phyloP scores from a whole-genome alignment of 2,888 invertebrate genomes.

The Nesidiocoris tenuis region DNA sequence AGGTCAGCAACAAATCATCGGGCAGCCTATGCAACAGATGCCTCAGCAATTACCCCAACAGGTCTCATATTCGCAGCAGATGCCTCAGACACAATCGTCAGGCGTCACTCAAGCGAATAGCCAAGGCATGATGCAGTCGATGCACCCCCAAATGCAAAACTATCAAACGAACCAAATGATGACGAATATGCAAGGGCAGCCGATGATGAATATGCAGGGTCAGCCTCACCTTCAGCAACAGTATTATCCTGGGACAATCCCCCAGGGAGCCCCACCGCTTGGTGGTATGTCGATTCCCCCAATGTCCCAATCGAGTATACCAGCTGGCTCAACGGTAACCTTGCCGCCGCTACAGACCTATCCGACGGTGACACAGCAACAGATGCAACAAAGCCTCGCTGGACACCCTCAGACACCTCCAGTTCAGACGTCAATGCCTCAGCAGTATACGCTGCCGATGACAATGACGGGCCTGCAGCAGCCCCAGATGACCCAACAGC shows the following conservation, averaged over 20 bases:
- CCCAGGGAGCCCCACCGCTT: constrained; percentile 50
- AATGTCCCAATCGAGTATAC: constrained; percentile 29
- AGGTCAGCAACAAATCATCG: constrained; percentile 48
- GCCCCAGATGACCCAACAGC: constrained; percentile 42
- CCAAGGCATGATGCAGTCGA: constrained; percentile 58
- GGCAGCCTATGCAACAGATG: constrained; percentile 48
- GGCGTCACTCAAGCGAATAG: constrained; percentile 46
- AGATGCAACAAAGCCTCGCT: constrained; percentile 40
- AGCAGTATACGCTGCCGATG: constrained; percentile 41
- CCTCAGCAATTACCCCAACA: constrained; percentile 47
- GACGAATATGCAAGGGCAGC: constrained; percentile 45
- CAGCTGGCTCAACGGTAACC: constrained; percentile 34
- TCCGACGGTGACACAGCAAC: constrained; percentile 35
- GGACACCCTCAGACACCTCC: constrained; percentile 46
- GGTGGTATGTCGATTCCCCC: constrained; percentile 43
- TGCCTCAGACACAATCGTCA: constrained; percentile 39
- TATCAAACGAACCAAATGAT: constrained; percentile 45
- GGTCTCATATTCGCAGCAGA: constrained; percentile 46
- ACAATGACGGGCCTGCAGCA: constrained; percentile 45
- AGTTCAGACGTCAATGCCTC: constrained; percentile 46
- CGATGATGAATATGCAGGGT: constrained; percentile 45
- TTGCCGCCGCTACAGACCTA: constrained; percentile 45
- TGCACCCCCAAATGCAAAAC: constrained; percentile 58
- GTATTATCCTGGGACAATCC: constrained; percentile 46
- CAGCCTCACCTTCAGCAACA: constrained; percentile 47